Base-by-base conservation (phyloP, 2,888 invertebrate species). In the Saturnia pavonia region DNA sequence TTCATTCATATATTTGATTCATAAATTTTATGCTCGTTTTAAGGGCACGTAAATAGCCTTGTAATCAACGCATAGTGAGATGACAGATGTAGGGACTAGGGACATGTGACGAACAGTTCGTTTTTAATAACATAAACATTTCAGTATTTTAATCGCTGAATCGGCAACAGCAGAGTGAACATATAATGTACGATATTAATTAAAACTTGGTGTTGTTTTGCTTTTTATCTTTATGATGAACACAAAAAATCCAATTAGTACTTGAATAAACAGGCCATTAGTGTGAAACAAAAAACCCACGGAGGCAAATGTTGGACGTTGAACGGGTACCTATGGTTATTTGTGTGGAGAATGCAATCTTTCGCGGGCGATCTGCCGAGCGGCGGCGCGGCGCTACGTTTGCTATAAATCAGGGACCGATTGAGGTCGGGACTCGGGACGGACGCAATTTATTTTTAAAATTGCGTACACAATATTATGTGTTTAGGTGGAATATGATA, bases 401-500 rank as follows among this genome's bases (percentile, higher is more conserved):
- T 82, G 84, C 88, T 85, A 91, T 92, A 92, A 92, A 92, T 92
- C 92, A 92, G 86, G n/a, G 77, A 76, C 85, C 88, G 89, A 90
- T 91, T 88, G 90, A 88, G 89, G 91, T 88, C 89, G 90, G 40
- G 40, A 40, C 9, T 40, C 19, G 65, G 85, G 80, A 84, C 91
- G 91, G 90, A 90, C 91, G 88, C 85, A 82, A 85, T 91, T 89
- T 93, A 93, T 93, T 94, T 92, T 91, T 91, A 89, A 94, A 92
- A 94, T 94, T 92, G 92, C 93, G 90, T 91, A 92, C 91, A 91
- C 92, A 91, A 91, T 92, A 92, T 92, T 91, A 92, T 92, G 91
- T 92, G 92, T 93, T 93, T 93, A 92, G 93, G 91, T 91, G 91
- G 92, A 92, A 92, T 92, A 92, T 92, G 91, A 94, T 93, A 94